Evolutionary conservation across 2,888 invertebrate genomes (phyloP), one percentile per base, ranked within the genome.

Genomic region (Cantharis lateralis): DNA sequence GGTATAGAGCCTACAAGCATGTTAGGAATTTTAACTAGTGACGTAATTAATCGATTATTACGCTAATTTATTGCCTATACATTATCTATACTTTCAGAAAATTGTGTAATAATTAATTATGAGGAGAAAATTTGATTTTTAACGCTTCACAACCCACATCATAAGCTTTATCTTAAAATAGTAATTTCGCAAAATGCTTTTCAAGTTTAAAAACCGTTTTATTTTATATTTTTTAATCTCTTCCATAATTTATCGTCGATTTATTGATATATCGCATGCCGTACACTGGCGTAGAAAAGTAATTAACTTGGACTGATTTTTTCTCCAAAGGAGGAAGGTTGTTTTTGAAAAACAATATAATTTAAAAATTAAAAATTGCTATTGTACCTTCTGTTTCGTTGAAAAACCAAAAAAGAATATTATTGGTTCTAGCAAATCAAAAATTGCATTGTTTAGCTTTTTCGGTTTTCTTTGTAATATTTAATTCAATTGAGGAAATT

Each of bases 21-120:
- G 72, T 66, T 66, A 72, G 61, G 72, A 72, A 72, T 72, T 72
- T 72, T 66, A 72, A 72, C 66, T 66, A 66, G 66, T 72, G 72
- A 66, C 61, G 63, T 72, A 72, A 72, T 72, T 72, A 72, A 72
- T 32, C 48, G 66, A 72, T 71, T 63, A 63, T 63, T 62, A 26
- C 63, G 63, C 28, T 63, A 62, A 71, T 71, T 63, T 71, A 71
- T 71, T 63, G 28, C 71, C 24, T 48, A 48, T n/a, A 48, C 48
- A 48, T 48, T 48, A 48, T 48, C 48, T 13, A n/a, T 11, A 48
- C n/a, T 48, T 48, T 48, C 24, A 24, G 7, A 24, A 24, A 48
- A 48, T 48, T 48, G 48, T n/a, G n/a, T n/a, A 48, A 48, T 13
- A 48, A 48, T 48, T 48, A n/a, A 48, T 48, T n/a, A 48, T 1